Evolutionary conservation across 1,140 invertebrate species (phyloP).

Genomic region (Drosophila quadrilineata): DNA sequence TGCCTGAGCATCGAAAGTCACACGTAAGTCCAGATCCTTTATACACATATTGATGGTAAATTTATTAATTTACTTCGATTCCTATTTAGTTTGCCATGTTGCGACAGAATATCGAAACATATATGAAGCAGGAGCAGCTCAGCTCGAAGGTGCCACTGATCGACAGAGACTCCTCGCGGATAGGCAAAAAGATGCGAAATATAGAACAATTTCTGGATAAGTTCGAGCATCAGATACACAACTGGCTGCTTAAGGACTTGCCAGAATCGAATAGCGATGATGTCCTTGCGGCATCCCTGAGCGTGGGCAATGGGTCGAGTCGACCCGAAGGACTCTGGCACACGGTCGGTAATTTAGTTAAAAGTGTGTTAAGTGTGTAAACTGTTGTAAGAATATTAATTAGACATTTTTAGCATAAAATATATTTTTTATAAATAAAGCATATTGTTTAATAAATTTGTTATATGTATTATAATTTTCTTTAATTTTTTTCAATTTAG

Average conservation of each 20-base stretch:
- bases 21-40: conserved; percentile 16
- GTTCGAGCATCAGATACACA: conserved; percentile 59
- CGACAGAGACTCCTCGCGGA: conserved; percentile 31
- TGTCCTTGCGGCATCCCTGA: conserved; percentile 48
- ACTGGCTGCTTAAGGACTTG: conserved; percentile 56
- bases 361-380: conserved; percentile 34
- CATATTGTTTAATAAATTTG: too few species aligned
- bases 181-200: conserved; percentile 61
- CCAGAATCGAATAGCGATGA: not conserved
- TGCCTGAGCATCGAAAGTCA: conserved; percentile 36
- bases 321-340: conserved; percentile 36
- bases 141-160: conserved; percentile 29
- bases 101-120: conserved; percentile 36
- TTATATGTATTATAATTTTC: too few species aligned
- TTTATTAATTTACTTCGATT: not conserved
- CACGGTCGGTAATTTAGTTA: conserved; percentile 50
- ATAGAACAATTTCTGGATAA: conserved; percentile 60
- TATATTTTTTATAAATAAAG: too few species aligned
- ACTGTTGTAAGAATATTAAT: too few species aligned
- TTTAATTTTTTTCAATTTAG: too few species aligned
- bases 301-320: conserved; percentile 51
- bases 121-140: conserved; percentile 31
- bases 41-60: not conserved
- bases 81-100: conserved; percentile 52
- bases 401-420: too few species aligned